Base-by-base conservation (phyloP, 2,113 vertebrate genomes). In the Amblyopsis rosae region DNA sequence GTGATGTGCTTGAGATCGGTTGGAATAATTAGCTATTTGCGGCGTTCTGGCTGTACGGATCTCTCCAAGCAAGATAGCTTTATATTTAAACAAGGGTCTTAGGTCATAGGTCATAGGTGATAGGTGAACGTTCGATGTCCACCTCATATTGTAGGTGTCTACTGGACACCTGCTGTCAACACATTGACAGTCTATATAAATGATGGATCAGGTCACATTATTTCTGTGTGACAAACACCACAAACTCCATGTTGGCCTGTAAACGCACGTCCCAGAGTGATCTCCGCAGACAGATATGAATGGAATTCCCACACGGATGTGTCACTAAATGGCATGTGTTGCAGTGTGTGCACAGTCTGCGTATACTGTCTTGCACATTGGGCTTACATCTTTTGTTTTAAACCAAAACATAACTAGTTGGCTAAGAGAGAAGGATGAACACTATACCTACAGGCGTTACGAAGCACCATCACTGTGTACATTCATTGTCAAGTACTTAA, bases 261-360 rank as follows among this genome's bases (percentile, higher is more conserved):
- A 84, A 81, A 87, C 88, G 92, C 87, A 82, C 79, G 79, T 78
- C 81, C 85, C 35, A 12, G 69, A 82, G 71, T 88, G 82, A 89
- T 75, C 71, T 77, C 45, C 62, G 15, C 81, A 69, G 65, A 76
- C 71, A 84, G 79, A 71, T 65, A 83, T 87, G 82, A 84, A 67
- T 84, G 83, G 87, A 87, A 90, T 91, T 86, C 80, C 74, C 35
- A 57, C 54, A 9, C 72, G 73, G 64, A 77, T 65, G 74, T 83
- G 79, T 75, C 81, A 79, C 76, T 64, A 60, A 65, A 70, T 72
- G 60, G 67, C 76, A 58, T 70, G 70, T 76, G 63, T 61, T 65
- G 49, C 45, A 61, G n/a, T 69, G 62, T 35, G 53, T 58, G 54
- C 26, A 45, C 64, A 16, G 13, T 32, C 12, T 70, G 11, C 7